Conservation (phyloP, 2,113 vertebrate genomes). For the Polyodon spathula region DNA sequence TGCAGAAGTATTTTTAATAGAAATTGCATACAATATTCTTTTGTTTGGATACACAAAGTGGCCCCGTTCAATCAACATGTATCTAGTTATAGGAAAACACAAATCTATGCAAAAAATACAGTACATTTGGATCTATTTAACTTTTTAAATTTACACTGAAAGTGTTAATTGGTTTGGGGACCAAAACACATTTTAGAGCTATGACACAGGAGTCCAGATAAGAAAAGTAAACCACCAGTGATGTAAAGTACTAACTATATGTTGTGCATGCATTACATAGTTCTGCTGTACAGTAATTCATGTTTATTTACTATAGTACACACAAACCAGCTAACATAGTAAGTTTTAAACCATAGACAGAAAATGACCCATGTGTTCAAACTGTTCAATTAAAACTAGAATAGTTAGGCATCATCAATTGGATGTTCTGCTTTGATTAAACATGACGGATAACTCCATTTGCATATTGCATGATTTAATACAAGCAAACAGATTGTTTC, state of each 20-base stretch:
- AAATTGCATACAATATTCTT: neutral
- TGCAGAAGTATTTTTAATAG: neutral
- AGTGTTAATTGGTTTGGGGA: too few species aligned
- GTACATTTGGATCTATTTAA: too few species aligned
- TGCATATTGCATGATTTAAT: neutral
- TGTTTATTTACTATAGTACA: slow-evolving; percentile 35
- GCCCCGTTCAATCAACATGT: too few species aligned
- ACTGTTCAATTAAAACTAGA: slow-evolving; percentile 45
- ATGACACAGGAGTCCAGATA: neutral
- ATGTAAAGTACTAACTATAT: neutral
- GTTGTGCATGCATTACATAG: neutral
- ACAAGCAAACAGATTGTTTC: neutral
- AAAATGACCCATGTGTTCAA: slow-evolving; percentile 59
- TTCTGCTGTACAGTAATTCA: slow-evolving; percentile 33
- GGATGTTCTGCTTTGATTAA: neutral
- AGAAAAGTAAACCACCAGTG: neutral
- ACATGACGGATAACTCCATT: neutral
- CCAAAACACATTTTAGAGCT: neutral
- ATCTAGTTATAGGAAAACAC: too few species aligned
- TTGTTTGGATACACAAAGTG: too few species aligned
- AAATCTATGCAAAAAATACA: too few species aligned
- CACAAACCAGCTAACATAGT: slow-evolving; percentile 55
- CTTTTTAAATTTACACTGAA: too few species aligned
- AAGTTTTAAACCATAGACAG: slow-evolving; percentile 38
- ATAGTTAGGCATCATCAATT: slow-evolving; percentile 13